Evolutionary conservation across 2,888 invertebrate genomes (phyloP), one percentile per base, ranked within the genome.

Genomic region (Zeuzera pyrina): DNA sequence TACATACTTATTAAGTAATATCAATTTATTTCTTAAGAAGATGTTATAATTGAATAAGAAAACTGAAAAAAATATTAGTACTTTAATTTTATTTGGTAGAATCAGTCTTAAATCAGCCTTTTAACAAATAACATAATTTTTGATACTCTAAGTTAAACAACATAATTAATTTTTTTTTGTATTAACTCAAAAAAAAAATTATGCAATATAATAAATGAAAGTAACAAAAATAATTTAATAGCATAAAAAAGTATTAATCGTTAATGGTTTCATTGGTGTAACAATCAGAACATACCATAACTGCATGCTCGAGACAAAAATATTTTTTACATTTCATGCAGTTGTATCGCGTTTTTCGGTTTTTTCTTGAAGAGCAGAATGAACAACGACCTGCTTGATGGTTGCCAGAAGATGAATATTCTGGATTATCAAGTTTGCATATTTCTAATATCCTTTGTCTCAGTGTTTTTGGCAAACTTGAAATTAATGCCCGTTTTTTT

Each of bases 381-480:
- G 15, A 29, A 29, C 15, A 15, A 15, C 29, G 3, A 29, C 29
- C 4, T 29, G 29, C 29, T n/a, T 29, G 15, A 29, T 29, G 27
- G 11, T 27, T 27, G 12, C n/a, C n/a, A 4, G 27, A 27, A 11
- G 29, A 29, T 29, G 29, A 29, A 29, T 3, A 11, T 29, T 29
- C 29, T 29, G 29, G 15, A 29, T 13, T 15, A 29, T 29, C 15
- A 29, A 29, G 29, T 29, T 29, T 29, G 15, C 6, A 29, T 29
- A 29, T 29, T 29, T 29, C 3, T 15, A 15, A 29, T 11, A 15
- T 3, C 29, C 15, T 29, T 29, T 29, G 29, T 29, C 15, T 15
- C 29, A 29, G 29, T 15, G 29, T 15, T 29, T 15, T 29, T 29
- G 29, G 29, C 29, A 29, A 29, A 29, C 15, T 29, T 29, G 15